These are phyloP conservation scores for Neogobius melanostomus DNA, from an alignment of 2,113 vertebrate species.

Conservation along the genomic window DNA sequence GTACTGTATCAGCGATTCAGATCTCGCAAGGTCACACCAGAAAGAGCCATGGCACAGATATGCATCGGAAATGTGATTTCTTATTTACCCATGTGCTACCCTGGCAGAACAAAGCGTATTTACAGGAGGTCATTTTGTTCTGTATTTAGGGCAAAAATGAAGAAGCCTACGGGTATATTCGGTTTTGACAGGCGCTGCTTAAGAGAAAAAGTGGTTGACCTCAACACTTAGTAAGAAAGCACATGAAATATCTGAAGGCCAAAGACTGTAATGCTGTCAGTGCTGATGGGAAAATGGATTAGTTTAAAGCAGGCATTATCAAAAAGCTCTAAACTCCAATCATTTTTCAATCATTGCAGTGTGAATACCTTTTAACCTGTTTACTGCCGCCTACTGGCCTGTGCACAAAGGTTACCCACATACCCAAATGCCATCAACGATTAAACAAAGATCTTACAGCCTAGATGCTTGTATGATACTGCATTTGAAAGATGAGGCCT, in stretches of 20 bases:
- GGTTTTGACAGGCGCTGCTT: slow-evolving; percentile 39
- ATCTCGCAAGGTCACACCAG: slow-evolving; percentile 64
- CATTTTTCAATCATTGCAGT: background rate
- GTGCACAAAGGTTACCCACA: no score
- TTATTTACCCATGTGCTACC: slow-evolving; percentile 28
- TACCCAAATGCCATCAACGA: no score
- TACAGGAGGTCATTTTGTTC: slow-evolving; percentile 38
- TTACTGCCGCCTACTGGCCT: no score
- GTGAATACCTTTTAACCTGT: background rate
- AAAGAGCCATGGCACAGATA: slow-evolving; percentile 52
- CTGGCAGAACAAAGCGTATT: slow-evolving; percentile 36
- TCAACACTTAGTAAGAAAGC: slow-evolving; percentile 23
- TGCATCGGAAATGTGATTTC: slow-evolving; percentile 59
- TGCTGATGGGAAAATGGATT: background rate
- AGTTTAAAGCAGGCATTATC: background rate
- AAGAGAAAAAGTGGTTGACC: slow-evolving; percentile 9
- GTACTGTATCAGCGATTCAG: slow-evolving; percentile 47
- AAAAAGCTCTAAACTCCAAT: background rate
- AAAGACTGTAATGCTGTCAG: background rate
- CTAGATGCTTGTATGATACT: no score
- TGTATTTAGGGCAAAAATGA: slow-evolving; percentile 17
- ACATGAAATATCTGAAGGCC: slow-evolving; percentile 12
- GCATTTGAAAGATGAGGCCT: no score
- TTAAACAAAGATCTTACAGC: no score
- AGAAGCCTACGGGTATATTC: slow-evolving; percentile 27